Percentiles rank a stretch among this genome's conserved stretches.
phyloP scores from a whole-genome alignment of 2,113 vertebrate species.

The Peromyscus maniculatus region DNA sequence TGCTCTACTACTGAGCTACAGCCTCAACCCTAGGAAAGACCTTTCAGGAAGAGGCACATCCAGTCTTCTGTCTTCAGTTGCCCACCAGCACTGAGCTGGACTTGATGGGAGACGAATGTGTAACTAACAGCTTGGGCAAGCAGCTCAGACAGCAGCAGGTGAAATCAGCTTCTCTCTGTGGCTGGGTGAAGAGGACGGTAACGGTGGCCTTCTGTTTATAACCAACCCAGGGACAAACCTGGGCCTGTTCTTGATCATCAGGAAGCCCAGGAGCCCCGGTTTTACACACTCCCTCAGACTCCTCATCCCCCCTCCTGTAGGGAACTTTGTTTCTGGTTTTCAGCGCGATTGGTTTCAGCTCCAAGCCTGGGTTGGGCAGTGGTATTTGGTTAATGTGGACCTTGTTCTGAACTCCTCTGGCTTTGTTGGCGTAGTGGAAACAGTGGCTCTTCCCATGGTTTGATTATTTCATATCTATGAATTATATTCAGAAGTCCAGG shows the following conservation, averaged over 20 bases:
- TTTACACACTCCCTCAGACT: background rate
- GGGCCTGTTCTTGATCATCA: background rate
- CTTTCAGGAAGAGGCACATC: background rate
- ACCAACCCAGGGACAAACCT: background rate
- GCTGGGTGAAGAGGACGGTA: background rate
- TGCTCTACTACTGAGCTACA: background rate
- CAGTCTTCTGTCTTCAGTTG: background rate
- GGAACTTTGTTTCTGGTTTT: slow-evolving; percentile 39
- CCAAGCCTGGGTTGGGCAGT: background rate
- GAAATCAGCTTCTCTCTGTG: background rate
- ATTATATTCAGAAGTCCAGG: slow-evolving; percentile 70
- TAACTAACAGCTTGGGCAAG: background rate
- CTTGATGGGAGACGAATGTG: background rate
- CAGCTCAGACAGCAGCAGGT: background rate
- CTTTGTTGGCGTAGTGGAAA: slow-evolving; percentile 68
- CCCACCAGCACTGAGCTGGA: background rate
- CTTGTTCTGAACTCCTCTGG: slow-evolving; percentile 28
- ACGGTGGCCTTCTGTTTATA: background rate
- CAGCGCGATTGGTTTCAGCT: slow-evolving; percentile 6
- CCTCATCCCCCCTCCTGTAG: background rate
- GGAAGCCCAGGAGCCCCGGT: background rate
- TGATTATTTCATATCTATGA: slow-evolving; percentile 69
- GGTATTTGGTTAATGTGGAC: slow-evolving; percentile 54
- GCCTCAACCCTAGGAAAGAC: background rate
- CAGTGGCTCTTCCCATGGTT: slow-evolving; percentile 55